Evolutionary conservation across 2,888 invertebrate genomes (phyloP).

Genomic region (Lydus trimaculatus): DNA sequence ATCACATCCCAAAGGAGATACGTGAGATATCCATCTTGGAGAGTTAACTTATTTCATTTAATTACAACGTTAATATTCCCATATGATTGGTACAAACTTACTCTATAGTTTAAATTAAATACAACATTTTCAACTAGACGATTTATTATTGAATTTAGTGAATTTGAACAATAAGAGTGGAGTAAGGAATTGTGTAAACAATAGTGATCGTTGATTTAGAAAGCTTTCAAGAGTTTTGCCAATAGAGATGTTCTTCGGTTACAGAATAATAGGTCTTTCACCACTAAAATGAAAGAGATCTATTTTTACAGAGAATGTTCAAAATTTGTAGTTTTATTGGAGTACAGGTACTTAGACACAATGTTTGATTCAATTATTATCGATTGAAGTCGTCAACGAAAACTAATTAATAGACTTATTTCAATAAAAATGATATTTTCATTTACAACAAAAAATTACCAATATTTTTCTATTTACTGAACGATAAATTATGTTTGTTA

Average conservation of each 20-base stretch:
- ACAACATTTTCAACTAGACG: background rate
- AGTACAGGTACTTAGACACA: too few relatives aligned
- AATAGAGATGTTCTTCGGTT: background rate
- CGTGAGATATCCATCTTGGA: conserved; percentile 24
- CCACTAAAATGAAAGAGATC: background rate
- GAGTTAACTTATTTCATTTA: conserved; percentile 24
- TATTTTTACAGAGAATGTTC: background rate
- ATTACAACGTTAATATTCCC: conserved; percentile 25
- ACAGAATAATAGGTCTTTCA: background rate
- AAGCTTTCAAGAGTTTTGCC: background rate
- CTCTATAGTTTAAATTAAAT: background rate
- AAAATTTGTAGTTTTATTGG: background rate
- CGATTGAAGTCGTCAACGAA: too few relatives aligned
- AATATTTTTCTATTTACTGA: background rate
- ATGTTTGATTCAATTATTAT: too few relatives aligned
- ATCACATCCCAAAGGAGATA: conserved; percentile 26
- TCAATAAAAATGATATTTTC: too few relatives aligned
- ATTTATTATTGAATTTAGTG: background rate
- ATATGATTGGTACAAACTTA: background rate
- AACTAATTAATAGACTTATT: too few relatives aligned
- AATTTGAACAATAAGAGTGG: too few relatives aligned
- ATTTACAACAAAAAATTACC: background rate
- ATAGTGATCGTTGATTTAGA: background rate
- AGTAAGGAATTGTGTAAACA: background rate
- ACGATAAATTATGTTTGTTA: background rate